Evolutionary conservation across 2,797 vertebrate genomes (phyloP).

Genomic region (Pithecia hirsuta): DNA sequence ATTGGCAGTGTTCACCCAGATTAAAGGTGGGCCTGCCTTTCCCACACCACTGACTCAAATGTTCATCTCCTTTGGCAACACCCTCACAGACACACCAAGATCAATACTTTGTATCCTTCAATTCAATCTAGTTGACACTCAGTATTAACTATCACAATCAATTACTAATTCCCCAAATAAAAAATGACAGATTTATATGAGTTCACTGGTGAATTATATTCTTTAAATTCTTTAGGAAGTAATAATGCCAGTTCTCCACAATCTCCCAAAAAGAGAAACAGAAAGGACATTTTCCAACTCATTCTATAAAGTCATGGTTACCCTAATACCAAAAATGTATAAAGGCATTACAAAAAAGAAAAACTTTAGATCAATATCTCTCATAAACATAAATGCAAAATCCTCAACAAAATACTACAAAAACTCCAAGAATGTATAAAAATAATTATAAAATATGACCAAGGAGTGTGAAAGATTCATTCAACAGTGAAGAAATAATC

Average conservation of each 20-base stretch:
- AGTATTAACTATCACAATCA: background rate
- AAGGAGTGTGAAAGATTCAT: background rate
- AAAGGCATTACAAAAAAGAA: background rate
- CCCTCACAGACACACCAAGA: too few species aligned
- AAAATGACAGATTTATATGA: background rate
- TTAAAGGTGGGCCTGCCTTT: too few species aligned
- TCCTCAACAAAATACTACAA: background rate
- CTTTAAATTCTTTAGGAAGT: background rate
- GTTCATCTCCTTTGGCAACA: too few species aligned
- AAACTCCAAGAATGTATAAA: background rate
- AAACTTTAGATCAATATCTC: background rate
- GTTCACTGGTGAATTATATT: background rate
- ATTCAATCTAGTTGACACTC: too few species aligned
- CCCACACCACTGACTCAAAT: too few species aligned
- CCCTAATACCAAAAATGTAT: background rate
- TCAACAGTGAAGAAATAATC: background rate
- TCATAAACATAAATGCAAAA: background rate
- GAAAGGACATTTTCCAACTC: background rate
- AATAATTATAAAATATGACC: background rate
- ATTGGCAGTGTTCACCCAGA: too few species aligned
- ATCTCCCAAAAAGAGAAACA: background rate
- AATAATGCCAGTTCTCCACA: background rate
- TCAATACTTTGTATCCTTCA: too few species aligned
- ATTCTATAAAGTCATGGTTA: background rate
- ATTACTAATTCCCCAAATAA: background rate